Base-by-base conservation (phyloP, 2,888 invertebrate genomes). In the Eupithecia vulgata region DNA sequence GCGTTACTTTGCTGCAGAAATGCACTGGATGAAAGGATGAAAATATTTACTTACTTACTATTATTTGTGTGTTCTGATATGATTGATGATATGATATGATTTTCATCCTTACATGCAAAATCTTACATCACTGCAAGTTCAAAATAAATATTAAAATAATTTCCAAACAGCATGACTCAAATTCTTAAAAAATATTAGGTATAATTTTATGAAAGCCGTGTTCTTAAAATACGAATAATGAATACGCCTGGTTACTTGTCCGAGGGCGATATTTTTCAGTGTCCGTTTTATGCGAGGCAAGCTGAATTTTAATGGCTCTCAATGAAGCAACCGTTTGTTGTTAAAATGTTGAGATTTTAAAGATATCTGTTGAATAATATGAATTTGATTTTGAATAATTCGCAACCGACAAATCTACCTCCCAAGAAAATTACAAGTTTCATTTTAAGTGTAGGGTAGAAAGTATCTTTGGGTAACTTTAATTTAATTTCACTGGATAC, bases 261-360 rank as follows among this genome's bases (percentile, higher is more conserved):
- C 82, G 76, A 73, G 74, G 84, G 83, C 83, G 70, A 82, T 84
- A 82, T 81, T 82, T 81, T 83, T 74, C 79, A 82, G 83, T 79
- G 73, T 76, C 74, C 78, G 72, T 76, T 82, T 80, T 81, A 81
- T 80, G 78, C 83, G 73, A 79, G 78, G 71, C 79, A 78, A 70
- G 69, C 82, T 80, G 82, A 84, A 83, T 84, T 85, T 86, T 82
- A 81, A 83, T 83, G 81, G 81, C 72, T 76, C 69, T 82, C 80
- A 81, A 81, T 82, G 84, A 83, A 81, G 82, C 74, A 40, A 72
- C 75, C 52, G 15, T 78, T 70, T 74, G 75, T 73, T 72, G 68
- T 75, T 66, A 64, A 67, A 75, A 77, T 74, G 67, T 68, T 71
- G 70, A 72, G 72, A 73, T 75, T 52, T 68, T 61, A 71, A 68